phyloP scores from a whole-genome alignment of 2,888 invertebrate genomes.

The Dolichopus griseipennis region DNA sequence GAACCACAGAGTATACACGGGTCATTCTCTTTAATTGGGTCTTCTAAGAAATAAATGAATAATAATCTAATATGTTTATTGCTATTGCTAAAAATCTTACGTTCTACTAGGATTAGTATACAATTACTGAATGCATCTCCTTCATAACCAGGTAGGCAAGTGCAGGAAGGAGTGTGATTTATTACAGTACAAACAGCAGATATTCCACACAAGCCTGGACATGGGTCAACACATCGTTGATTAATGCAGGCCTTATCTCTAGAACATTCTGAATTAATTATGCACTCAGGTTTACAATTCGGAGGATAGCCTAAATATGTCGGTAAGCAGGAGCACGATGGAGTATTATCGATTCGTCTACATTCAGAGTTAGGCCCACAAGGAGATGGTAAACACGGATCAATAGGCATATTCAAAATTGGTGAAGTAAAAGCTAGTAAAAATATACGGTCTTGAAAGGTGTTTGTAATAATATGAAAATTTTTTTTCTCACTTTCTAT shows the following conservation, averaged over 20 bases:
- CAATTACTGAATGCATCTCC: constrained; percentile 62
- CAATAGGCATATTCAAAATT: constrained; percentile 50
- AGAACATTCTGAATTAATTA: constrained; percentile 62
- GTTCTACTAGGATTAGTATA: constrained; percentile 31
- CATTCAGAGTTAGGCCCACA: constrained; percentile 79
- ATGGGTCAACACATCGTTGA: constrained; percentile 63
- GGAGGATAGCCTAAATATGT: constrained; percentile 70
- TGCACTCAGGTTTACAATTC: constrained; percentile 67
- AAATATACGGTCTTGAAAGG: constrained; percentile 22
- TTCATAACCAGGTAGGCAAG: constrained; percentile 56
- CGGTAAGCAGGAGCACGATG: constrained; percentile 68
- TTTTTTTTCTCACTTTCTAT: constrained; percentile 29
- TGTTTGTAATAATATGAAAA: constrained; percentile 2
- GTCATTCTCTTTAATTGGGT: constrained; percentile 42
- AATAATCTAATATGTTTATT: neutral
- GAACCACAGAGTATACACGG: constrained; percentile 80
- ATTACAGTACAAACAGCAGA: constrained; percentile 64
- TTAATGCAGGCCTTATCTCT: constrained; percentile 60
- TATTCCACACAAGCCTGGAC: constrained; percentile 64
- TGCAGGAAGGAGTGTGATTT: constrained; percentile 66
- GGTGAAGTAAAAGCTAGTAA: constrained; percentile 41
- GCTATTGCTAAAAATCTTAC: constrained; percentile 33
- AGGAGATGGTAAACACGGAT: constrained; percentile 71
- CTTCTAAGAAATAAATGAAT: constrained; percentile 27
- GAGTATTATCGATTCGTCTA: constrained; percentile 61